Conservation (phyloP, 1,140 invertebrate species). For the Branchinecta lindahli region DNA sequence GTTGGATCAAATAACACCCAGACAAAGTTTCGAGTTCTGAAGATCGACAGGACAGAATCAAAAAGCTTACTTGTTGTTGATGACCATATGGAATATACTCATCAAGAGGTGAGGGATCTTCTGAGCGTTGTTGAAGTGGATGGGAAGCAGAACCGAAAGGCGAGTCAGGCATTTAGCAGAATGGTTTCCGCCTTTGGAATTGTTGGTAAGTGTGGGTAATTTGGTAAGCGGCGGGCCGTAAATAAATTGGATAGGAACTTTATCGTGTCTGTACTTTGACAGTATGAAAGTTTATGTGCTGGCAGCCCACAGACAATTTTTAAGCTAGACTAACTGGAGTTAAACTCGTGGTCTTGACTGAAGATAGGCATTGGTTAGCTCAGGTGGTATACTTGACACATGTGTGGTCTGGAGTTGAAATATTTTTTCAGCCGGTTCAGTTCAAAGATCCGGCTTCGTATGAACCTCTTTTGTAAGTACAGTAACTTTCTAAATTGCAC, state of each 20-base stretch:
- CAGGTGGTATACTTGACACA: too few species aligned
- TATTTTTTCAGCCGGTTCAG: too few species aligned
- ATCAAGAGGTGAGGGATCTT: conserved; percentile 66
- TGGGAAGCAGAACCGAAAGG: conserved; percentile 42
- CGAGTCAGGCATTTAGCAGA: conserved; percentile 43
- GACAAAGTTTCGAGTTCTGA: conserved; percentile 74
- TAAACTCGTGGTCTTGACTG: too few species aligned
- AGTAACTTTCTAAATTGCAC: too few species aligned
- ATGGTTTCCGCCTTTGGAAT: conserved; percentile 82
- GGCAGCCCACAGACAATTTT: too few species aligned
- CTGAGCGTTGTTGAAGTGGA: conserved; percentile 67
- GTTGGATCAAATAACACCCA: conserved; percentile 88
- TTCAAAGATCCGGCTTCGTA: too few species aligned
- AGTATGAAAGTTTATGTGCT: too few species aligned
- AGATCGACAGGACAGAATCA: conserved; percentile 78
- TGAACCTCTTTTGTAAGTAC: too few species aligned
- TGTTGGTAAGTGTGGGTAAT: conserved; percentile 44
- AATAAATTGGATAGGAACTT: not conserved
- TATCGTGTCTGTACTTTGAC: conserved; percentile 6
- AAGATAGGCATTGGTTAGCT: too few species aligned
- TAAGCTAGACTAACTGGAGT: too few species aligned
- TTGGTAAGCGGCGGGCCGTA: too few species aligned
- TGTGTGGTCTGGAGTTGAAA: too few species aligned
- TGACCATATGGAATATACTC: conserved; percentile 79
- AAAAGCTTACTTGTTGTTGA: conserved; percentile 64